Evolutionary conservation across 2,113 vertebrate species (phyloP).

Genomic region (Otocyon megalotis): DNA sequence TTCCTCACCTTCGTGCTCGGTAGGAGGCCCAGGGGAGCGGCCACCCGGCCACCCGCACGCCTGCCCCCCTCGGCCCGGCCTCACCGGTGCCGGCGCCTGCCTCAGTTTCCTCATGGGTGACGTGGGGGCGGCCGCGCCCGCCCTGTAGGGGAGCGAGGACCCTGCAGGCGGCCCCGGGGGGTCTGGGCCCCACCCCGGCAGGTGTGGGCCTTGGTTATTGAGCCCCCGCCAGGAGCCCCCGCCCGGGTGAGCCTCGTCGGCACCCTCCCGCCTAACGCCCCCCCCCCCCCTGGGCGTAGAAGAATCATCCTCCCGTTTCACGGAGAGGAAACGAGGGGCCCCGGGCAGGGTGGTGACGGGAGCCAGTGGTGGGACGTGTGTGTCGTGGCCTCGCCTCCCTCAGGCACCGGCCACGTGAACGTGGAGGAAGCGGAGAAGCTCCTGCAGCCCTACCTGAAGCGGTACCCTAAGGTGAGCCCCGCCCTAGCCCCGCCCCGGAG

Average conservation of each 20-base stretch:
- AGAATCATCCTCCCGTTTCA: not conserved
- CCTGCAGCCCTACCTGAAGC: constrained; percentile 94
- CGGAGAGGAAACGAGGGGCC: not conserved
- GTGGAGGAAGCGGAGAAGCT: constrained; percentile 95
- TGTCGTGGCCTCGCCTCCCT: not conserved
- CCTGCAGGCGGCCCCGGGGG: not conserved
- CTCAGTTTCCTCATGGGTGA: not conserved
- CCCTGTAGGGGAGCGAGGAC: not conserved
- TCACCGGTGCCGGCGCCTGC: too few species aligned
- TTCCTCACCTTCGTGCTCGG: constrained; percentile 99
- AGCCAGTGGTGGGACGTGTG: not conserved
- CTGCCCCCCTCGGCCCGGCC: too few species aligned
- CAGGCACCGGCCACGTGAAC: constrained; percentile 98
- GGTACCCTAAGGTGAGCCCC: constrained; percentile 94
- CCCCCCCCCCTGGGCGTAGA: not conserved
- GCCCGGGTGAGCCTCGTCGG: too few species aligned
- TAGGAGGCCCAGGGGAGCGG: constrained; percentile 79
- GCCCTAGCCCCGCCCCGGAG: too few species aligned
- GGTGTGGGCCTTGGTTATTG: not conserved
- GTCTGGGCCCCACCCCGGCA: not conserved
- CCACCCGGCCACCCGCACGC: too few species aligned
- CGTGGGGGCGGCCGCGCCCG: not conserved
- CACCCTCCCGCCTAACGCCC: too few species aligned
- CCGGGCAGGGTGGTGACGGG: not conserved
- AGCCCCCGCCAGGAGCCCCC: not conserved